phyloP scores from a whole-genome alignment of 2,113 vertebrate genomes.

The Madoqua kirkii region DNA sequence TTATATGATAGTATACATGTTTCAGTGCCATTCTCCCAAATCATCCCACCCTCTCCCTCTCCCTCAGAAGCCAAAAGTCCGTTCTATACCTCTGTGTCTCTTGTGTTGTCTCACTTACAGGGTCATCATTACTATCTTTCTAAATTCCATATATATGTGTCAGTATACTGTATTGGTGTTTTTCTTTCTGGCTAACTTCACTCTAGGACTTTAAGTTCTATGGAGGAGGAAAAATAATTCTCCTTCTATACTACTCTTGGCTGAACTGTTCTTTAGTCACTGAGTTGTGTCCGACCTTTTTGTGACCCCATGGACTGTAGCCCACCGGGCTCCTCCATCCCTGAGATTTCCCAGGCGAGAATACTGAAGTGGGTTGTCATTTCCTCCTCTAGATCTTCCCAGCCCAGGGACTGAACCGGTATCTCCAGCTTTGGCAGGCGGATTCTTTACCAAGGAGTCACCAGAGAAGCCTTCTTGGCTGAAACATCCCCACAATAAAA shows the following conservation, averaged over 20 bases:
- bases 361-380: not conserved
- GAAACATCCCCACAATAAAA: not conserved
- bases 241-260: not conserved
- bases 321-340: not conserved
- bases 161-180: too few species aligned
- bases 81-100: too few species aligned
- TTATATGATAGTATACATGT: too few species aligned
- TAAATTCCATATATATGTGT: too few species aligned
- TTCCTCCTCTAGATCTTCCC: not conserved
- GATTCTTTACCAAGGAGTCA: not conserved
- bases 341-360: not conserved
- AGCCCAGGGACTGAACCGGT: not conserved
- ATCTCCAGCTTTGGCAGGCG: not conserved
- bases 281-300: not conserved
- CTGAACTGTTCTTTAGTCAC: not conserved
- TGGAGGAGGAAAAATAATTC: not conserved
- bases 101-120: too few species aligned
- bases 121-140: too few species aligned
- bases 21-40: too few species aligned
- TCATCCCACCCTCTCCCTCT: too few species aligned
- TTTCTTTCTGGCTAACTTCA: too few species aligned
- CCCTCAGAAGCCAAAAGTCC: too few species aligned
- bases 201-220: not conserved
- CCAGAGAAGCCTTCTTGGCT: not conserved
- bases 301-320: not conserved